Percentiles rank a stretch among this genome's conserved stretches.
These are phyloP conservation scores for Thereva nobilitata DNA, from an alignment of 2,888 invertebrate species.

Conservation along the genomic window DNA sequence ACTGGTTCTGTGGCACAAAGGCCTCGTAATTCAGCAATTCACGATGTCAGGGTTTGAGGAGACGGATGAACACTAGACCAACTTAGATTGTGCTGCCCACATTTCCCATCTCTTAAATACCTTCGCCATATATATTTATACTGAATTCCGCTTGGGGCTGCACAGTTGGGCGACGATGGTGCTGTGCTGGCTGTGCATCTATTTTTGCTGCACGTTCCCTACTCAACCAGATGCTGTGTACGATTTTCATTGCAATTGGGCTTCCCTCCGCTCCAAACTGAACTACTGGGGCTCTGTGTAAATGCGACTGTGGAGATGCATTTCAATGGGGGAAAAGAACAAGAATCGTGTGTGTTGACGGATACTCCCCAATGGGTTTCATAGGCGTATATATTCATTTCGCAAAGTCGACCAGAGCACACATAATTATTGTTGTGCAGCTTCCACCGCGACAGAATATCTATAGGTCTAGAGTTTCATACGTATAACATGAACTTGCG, in stretches of 20 bases:
- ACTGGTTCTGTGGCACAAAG: constrained; percentile 39
- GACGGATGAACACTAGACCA: constrained; percentile 20
- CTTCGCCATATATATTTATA: background rate
- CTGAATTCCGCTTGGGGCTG: too few species aligned
- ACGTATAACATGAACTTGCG: too few species aligned
- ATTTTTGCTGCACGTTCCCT: constrained; percentile 11
- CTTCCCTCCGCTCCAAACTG: constrained; percentile 27
- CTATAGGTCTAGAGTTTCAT: too few species aligned
- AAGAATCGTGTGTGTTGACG: constrained; percentile 5
- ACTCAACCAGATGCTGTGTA: constrained; percentile 17
- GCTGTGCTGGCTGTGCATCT: constrained; percentile 10
- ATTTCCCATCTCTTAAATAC: constrained; percentile 14
- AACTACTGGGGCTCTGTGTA: constrained; percentile 35
- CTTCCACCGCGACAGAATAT: too few species aligned
- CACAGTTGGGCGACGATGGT: too few species aligned
- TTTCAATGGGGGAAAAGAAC: constrained; percentile 26
- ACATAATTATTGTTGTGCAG: too few species aligned
- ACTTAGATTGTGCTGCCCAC: constrained; percentile 21
- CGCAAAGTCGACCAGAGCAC: too few species aligned
- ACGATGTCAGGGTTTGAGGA: background rate
- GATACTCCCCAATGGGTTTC: too few species aligned
- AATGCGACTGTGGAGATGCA: constrained; percentile 18
- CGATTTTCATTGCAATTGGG: constrained; percentile 14
- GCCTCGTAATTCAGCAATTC: constrained; percentile 26
- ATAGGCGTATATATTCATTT: too few species aligned